Evolutionary conservation across 92 coral and sea anemone genomes (phyloP), one percentile per base, ranked within the genome.

Genomic region (Anthopleura xanthogrammica): DNA sequence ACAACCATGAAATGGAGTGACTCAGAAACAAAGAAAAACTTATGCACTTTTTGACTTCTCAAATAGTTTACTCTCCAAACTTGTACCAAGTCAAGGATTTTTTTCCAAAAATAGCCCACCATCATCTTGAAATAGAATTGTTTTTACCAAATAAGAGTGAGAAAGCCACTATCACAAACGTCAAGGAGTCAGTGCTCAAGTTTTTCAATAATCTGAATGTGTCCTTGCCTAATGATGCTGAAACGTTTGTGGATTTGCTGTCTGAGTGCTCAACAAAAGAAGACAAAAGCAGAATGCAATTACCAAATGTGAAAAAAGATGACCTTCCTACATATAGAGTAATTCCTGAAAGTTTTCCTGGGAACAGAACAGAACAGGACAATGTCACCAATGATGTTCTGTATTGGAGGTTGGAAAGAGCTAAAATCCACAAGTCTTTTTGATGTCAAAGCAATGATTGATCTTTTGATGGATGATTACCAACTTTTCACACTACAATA

Each of bases 371-470:
- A 39, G 36, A 43, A 46, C 13, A 70, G 4, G 79, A 36, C 36
- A 82, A 82, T 42, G 72, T 72, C 24, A 40, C 52, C 4, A 70
- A 75, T 52, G 60, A 72, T 20, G 77, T 70, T 41, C 9, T 82
- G 43, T 82, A 82, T 60, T 82, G 85, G 85, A 82, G 85, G 77
- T 52, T 82, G 36, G 71, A 82, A 68, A 29, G 85, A 82, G 77
- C 85, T 72, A 48, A 72, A 60, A 72, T 82, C 85, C 41, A 71
- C 66, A 72, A 82, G 77, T 41, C 22, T 41, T 36, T 82, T 24
- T 72, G 85, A 82, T 82, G 84, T 82, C 0, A 82, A 52, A 72
- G 58, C 39, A 82, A 50, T 82, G 68, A 14, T 82, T 11, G 85
- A 82, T 72, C 77, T 82, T 20, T 52, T 82, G 42, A 82, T 82